Conservation (phyloP, 2,888 invertebrate genomes). For the Drosophila emarginata region DNA sequence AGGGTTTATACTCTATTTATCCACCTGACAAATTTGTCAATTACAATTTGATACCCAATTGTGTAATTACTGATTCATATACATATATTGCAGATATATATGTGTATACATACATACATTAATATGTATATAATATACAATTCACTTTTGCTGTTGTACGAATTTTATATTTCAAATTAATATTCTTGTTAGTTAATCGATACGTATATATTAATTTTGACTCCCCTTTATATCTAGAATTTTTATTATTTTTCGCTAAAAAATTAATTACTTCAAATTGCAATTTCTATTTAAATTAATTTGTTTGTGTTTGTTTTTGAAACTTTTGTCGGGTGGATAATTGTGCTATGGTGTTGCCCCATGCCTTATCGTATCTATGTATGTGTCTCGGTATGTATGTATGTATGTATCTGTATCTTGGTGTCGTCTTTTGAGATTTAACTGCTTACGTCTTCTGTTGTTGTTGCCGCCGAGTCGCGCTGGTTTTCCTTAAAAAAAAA, state of each 20-base stretch:
- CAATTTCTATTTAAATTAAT: too few relatives aligned
- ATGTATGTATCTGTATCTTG: conserved; percentile 37
- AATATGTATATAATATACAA: too few relatives aligned
- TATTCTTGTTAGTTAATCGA: too few relatives aligned
- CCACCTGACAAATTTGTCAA: conserved; percentile 41
- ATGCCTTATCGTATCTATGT: background rate
- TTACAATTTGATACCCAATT: conserved; percentile 6
- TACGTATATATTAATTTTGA: too few relatives aligned
- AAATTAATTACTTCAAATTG: too few relatives aligned
- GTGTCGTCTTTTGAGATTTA: conserved; percentile 57
- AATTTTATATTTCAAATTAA: too few relatives aligned
- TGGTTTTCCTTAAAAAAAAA: conserved; percentile 39
- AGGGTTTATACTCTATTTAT: background rate
- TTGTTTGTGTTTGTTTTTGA: background rate
- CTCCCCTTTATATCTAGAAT: too few relatives aligned
- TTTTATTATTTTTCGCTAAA: too few relatives aligned
- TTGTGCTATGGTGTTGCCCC: background rate
- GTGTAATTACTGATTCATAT: background rate
- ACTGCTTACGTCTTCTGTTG: conserved; percentile 44
- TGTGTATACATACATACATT: too few relatives aligned
- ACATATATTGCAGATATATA: background rate
- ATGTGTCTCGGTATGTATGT: conserved; percentile 6
- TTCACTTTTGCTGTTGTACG: too few relatives aligned
- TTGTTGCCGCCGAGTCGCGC: conserved; percentile 23
- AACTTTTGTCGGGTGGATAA: conserved; percentile 28